These are phyloP conservation scores for Liparis tanakae DNA, from an alignment of 2,797 vertebrate species.

Conservation along the genomic window DNA sequence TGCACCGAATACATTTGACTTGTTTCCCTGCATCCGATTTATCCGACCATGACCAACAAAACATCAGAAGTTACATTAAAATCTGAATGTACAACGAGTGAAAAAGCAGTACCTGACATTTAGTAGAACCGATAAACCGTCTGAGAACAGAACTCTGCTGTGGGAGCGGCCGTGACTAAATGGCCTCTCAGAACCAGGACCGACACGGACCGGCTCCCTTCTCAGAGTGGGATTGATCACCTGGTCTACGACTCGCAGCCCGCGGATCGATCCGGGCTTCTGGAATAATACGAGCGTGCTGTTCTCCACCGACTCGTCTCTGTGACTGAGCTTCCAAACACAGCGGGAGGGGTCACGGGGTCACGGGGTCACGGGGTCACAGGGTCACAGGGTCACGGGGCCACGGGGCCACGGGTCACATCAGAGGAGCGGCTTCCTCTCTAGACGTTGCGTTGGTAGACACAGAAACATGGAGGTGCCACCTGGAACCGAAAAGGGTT, in stretches of 20 bases:
- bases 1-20: background rate
- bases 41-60: background rate
- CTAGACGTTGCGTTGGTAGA: background rate
- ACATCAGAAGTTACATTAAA: background rate
- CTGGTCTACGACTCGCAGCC: conserved; percentile 45
- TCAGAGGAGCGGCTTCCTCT: background rate
- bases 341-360: background rate
- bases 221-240: conserved; percentile 57
- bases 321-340: background rate
- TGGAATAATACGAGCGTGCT: conserved; percentile 39
- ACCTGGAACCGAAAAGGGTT: too few relatives aligned
- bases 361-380: background rate
- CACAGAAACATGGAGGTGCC: too few relatives aligned
- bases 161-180: conserved; percentile 12
- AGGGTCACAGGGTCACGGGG: too few relatives aligned
- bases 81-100: background rate
- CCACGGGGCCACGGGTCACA: background rate
- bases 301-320: conserved; percentile 30
- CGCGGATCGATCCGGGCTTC: conserved; percentile 49
- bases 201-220: conserved; percentile 30
- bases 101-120: too few relatives aligned
- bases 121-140: background rate
- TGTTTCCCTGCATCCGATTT: background rate
- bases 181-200: conserved; percentile 33
- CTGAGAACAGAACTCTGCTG: background rate